These are phyloP conservation scores for Sinosuthora webbiana DNA, from an alignment of 2,113 vertebrate species.

Conservation along the genomic window DNA sequence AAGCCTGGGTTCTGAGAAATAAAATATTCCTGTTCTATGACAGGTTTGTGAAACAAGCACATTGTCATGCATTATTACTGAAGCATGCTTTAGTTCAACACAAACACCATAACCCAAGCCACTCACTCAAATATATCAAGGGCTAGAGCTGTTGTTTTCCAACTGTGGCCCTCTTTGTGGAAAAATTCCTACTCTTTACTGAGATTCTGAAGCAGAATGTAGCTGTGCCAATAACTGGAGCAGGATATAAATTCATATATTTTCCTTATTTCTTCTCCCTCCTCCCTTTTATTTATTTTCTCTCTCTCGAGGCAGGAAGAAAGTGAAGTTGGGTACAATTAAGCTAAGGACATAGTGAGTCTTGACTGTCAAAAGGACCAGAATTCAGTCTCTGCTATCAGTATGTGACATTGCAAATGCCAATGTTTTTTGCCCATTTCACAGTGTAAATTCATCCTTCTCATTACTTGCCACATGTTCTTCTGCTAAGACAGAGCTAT, in stretches of 20 bases:
- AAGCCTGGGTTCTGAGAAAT: background rate
- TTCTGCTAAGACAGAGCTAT: background rate
- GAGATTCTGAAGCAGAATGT: background rate
- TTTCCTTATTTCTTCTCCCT: background rate
- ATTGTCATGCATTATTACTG: background rate
- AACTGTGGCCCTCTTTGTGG: background rate
- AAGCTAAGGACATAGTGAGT: background rate
- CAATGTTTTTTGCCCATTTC: accelerated
- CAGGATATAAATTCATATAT: background rate
- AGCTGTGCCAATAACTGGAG: background rate
- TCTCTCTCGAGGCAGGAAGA: background rate
- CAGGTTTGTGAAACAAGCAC: background rate
- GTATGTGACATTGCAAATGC: background rate
- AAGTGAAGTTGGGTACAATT: background rate
- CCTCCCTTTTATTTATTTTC: background rate
- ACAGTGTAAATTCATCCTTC: background rate
- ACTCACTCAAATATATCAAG: background rate
- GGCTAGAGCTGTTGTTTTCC: background rate
- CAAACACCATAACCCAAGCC: background rate
- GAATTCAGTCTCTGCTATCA: background rate
- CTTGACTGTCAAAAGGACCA: background rate
- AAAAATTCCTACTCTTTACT: background rate
- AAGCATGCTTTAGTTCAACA: background rate
- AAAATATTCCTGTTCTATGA: background rate
- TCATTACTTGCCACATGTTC: background rate